Evolutionary conservation across 2,888 invertebrate species (phyloP).

Genomic region (Limnephilus auricula): DNA sequence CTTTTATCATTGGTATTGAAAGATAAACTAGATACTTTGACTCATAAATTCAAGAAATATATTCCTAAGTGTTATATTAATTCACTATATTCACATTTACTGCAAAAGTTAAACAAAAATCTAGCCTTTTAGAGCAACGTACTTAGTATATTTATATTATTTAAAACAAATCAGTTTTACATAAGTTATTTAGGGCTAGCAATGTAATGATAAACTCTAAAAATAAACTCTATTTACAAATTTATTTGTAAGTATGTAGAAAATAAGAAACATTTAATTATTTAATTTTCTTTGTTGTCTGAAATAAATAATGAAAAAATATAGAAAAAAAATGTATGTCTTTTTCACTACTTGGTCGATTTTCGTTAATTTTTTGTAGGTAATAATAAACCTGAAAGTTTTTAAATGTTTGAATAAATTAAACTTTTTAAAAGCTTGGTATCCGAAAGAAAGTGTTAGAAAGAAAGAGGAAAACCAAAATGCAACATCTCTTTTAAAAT

Average conservation of each 20-base stretch:
- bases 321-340: not conserved
- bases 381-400: not conserved
- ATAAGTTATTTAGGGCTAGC: not conserved
- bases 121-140: not conserved
- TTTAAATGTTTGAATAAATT: not conserved
- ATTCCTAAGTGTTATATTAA: constrained; percentile 4
- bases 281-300: not conserved
- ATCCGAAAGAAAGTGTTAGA: not conserved
- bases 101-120: not conserved
- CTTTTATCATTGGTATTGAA: not conserved
- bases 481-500: not conserved
- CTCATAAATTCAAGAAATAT: not conserved
- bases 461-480: not conserved
- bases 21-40: not conserved
- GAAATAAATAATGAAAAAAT: not conserved
- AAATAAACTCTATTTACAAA: not conserved
- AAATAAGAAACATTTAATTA: not conserved
- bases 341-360: not conserved
- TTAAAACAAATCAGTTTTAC: not conserved
- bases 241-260: not conserved
- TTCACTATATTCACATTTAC: not conserved
- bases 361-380: not conserved
- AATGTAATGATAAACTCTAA: not conserved
- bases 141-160: not conserved
- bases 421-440: not conserved